Base-by-base conservation (phyloP, 2,888 invertebrate species). In the Cepaea hortensis region DNA sequence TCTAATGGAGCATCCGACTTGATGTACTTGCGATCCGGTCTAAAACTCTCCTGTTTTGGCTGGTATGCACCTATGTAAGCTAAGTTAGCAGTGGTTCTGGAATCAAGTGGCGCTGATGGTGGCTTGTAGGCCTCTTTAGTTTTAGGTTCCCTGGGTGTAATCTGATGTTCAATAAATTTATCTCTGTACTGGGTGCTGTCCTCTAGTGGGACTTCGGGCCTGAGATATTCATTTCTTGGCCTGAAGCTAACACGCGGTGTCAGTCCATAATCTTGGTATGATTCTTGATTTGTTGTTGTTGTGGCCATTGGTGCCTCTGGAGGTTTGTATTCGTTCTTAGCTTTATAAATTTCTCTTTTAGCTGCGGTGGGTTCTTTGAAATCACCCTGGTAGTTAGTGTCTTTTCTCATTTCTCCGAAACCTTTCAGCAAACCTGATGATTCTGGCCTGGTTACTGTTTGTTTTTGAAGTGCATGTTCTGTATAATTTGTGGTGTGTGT, bases 211-310 rank as follows among this genome's bases (percentile, higher is more conserved):
- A 55, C 84, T 4, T 86, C 86, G 88, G 90, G 94, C 85, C 94
- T 81, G 7, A 85, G 18, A 23, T 86, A 82, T 6, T 87, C 85
- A 48, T 85, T 77, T 15, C n/a, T 76, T 9, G 89, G 88, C 55
- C 84, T 88, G 87, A 62, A 88, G 46, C 18, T 86, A 23, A 87
- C 62, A 3, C 87, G 77, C 3, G 87, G 86, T 11, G 79, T 70
- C 11, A 87, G 85, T 61, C 62, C 86, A 61, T 88, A 87, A 35
- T 87, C 87, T 35, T 70, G 79, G 77, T 77, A 89, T 48, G 88
- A 94, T 48, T 88, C 86, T 23, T 91, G 91, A 88, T 93, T 93
- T 72, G 94, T 94, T 55, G 93, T 92, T 46, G 79, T 86, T 18
- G 83, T 70, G 13, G 46, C 83, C 77, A 86, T 68, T 6, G 86